Percentiles rank a stretch among this genome's conserved stretches.
These are phyloP conservation scores for Huso huso DNA, from an alignment of 2,797 vertebrate genomes.

Conservation along the genomic window DNA sequence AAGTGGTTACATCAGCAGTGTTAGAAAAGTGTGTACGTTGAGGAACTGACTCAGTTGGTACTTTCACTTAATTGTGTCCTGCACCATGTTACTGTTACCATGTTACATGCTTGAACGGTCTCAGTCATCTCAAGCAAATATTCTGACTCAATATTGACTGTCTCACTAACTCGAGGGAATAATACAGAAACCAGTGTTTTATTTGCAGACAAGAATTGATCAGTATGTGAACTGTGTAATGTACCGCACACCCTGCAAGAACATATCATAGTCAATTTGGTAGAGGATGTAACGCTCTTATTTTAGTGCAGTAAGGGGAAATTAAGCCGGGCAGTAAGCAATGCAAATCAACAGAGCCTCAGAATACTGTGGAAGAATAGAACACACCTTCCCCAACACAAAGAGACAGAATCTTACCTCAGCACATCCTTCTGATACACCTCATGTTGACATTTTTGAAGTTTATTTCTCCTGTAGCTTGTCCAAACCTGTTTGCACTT, in stretches of 20 bases:
- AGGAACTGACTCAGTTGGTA: too few relatives aligned
- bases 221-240: slow-evolving; percentile 9
- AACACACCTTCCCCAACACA: too few relatives aligned
- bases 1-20: too few relatives aligned
- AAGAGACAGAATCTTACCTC: too few relatives aligned
- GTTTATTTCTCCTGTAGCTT: too few relatives aligned
- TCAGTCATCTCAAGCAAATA: neutral
- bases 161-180: neutral
- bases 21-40: too few relatives aligned
- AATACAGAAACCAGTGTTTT: neutral
- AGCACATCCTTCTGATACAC: too few relatives aligned
- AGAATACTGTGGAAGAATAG: slow-evolving; percentile 13
- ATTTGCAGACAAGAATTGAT: slow-evolving; percentile 17
- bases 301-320: neutral
- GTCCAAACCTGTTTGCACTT: too few relatives aligned
- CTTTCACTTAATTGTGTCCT: too few relatives aligned
- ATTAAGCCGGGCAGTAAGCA: slow-evolving; percentile 41
- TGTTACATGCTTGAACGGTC: neutral
- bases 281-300: slow-evolving; percentile 38
- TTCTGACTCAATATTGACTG: neutral
- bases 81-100: too few relatives aligned
- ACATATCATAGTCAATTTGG: slow-evolving; percentile 44
- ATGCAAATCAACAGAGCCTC: slow-evolving; percentile 42
- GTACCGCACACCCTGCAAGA: slow-evolving; percentile 39
- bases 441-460: too few relatives aligned